phyloP scores from a whole-genome alignment of 2,797 vertebrate species.

The Crocidura indochinensis region DNA sequence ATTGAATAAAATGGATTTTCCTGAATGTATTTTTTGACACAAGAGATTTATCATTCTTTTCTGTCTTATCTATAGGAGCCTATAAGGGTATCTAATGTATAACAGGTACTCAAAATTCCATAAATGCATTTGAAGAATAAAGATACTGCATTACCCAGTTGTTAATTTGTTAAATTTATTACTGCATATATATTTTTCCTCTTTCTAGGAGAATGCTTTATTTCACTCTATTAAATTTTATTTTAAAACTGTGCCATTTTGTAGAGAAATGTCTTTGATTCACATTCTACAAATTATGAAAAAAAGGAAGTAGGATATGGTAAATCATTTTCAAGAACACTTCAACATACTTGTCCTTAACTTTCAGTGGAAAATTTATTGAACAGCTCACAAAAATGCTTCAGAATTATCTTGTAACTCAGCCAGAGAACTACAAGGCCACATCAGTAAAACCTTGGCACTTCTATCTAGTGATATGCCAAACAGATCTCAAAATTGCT shows the following conservation, averaged over 20 bases:
- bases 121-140: neutral
- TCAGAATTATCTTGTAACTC: slow-evolving; percentile 45
- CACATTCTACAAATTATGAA: slow-evolving; percentile 47
- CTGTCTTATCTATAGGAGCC: neutral
- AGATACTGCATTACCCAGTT: neutral
- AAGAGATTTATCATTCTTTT: neutral
- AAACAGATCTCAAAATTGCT: slow-evolving; percentile 26
- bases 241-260: slow-evolving; percentile 72
- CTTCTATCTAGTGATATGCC: neutral
- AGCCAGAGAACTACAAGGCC: slow-evolving; percentile 36
- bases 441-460: neutral
- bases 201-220: slow-evolving; percentile 67
- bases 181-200: neutral
- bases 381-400: slow-evolving; percentile 59
- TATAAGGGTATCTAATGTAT: neutral
- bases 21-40: neutral
- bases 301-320: neutral
- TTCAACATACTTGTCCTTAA: slow-evolving; percentile 64
- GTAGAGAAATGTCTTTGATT: neutral
- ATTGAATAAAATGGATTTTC: neutral
- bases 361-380: slow-evolving; percentile 79
- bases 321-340: slow-evolving; percentile 69
- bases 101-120: neutral
- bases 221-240: slow-evolving; percentile 57
- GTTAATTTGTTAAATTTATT: slow-evolving; percentile 18